Percentiles rank a stretch among this genome's conserved stretches.
These are phyloP conservation scores for Papilio dardanus DNA, from an alignment of 1,140 invertebrate genomes.

Conservation along the genomic window DNA sequence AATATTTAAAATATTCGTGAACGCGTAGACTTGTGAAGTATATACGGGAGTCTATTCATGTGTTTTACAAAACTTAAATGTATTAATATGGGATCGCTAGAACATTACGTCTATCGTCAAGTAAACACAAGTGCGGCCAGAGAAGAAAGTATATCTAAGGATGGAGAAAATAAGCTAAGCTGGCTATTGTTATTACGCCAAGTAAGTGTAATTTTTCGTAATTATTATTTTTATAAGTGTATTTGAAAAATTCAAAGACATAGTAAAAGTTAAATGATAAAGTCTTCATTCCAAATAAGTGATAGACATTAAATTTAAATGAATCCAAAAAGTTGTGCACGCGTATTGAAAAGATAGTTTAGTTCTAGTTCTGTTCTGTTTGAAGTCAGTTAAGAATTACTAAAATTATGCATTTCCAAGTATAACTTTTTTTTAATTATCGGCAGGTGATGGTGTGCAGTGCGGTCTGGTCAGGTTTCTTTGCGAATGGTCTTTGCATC, in stretches of 20 bases:
- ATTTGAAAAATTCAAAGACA: background rate
- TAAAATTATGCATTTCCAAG: background rate
- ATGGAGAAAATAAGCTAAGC: background rate
- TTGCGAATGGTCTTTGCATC: conserved; percentile 42
- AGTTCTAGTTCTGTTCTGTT: no score
- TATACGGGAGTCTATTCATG: background rate
- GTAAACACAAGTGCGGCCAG: background rate
- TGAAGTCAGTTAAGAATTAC: background rate
- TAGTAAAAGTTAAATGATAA: background rate
- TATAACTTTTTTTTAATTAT: background rate
- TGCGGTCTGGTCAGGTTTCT: conserved; percentile 45
- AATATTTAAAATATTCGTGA: background rate
- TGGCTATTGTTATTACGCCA: background rate
- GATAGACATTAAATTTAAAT: no score
- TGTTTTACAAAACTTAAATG: background rate
- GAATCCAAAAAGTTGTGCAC: no score
- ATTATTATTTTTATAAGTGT: no score
- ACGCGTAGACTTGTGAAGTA: background rate
- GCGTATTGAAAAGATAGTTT: background rate
- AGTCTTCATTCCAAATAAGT: no score
- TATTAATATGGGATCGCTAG: background rate
- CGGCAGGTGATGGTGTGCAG: conserved; percentile 43
- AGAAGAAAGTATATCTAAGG: background rate
- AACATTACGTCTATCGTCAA: background rate
- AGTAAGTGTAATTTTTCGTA: background rate